Evolutionary conservation across 2,888 invertebrate genomes (phyloP), one percentile per base, ranked within the genome.

Genomic region (Drosophila tanythrix): DNA sequence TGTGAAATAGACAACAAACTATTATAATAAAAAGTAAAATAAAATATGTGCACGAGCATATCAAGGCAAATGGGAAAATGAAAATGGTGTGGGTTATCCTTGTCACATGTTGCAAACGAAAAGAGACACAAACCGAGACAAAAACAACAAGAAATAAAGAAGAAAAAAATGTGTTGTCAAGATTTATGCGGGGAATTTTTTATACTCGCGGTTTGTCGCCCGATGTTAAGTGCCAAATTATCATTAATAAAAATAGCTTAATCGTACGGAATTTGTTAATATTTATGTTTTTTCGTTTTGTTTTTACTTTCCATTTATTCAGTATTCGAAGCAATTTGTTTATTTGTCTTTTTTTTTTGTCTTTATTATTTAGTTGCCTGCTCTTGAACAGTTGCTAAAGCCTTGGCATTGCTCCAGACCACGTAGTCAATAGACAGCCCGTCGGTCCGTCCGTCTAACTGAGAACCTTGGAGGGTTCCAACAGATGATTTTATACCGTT

Each of bases 331-430:
- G 8, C 7, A 15, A 25, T 46, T 21, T 46, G 13, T 21, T 21
- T 18, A 36, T 40, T 50, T 62, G 60, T 27, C 59, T 61, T 63
- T 36, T 50, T 60, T 57, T 62, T 58, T 8, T 18, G 3, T 18
- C 21, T 46, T 46, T 25, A 15, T 7, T 25, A 15, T 46, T 15
- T 25, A 2, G 43, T 43, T 43, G 43, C 56, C 63, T 74, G 70
- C 62, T 79, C 69, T 73, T 70, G 70, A 69, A 64, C 43, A 61
- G 53, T 74, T 52, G 29, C 46, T 52, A 51, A 83, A 81, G 74
- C 90, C 87, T 87, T 87, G 90, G 87, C 87, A 87, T 85, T 89
- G 83, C 75, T 89, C 88, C 90, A 87, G 86, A 76, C 64, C 88
- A 89, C 88, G 90, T 85, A 83, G 71, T 15, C n/a, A n/a, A 51